Evolutionary conservation across 2,113 vertebrate species (phyloP).

Genomic region (Thermophis baileyi): DNA sequence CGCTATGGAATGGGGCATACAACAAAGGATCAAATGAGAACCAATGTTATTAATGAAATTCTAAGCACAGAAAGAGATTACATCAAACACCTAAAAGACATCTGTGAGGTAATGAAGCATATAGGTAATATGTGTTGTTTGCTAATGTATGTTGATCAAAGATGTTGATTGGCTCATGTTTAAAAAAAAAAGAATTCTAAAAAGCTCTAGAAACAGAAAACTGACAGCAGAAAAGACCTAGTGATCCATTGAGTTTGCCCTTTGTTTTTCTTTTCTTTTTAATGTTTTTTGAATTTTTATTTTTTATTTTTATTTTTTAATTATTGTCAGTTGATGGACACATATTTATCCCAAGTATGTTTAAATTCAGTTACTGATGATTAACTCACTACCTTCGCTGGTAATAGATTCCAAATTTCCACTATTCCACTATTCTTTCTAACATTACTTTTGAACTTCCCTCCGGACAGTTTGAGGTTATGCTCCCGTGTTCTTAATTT

Average conservation of each 20-base stretch:
- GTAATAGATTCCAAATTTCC: background rate
- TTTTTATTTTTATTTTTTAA: background rate
- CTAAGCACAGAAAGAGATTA: constrained; percentile 95
- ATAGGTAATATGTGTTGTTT: background rate
- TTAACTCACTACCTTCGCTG: background rate
- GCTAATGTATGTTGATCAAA: background rate
- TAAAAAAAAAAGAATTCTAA: background rate
- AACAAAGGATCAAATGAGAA: constrained; percentile 94
- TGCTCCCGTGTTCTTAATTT: background rate
- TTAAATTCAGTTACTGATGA: background rate
- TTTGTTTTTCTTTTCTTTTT: background rate
- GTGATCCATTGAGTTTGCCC: background rate
- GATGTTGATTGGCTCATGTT: background rate
- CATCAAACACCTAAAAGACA: constrained; percentile 97
- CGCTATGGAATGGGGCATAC: constrained; percentile 79
- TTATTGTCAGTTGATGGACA: background rate
- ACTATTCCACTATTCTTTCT: background rate
- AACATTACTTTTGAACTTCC: background rate
- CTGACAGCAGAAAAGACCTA: background rate
- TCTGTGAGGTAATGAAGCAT: constrained; percentile 84
- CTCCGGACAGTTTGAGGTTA: background rate
- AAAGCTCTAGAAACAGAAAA: background rate
- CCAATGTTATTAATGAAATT: constrained; percentile 95
- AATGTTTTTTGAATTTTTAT: background rate
- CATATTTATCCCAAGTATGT: background rate